These are phyloP conservation scores for Aphrocallistes beatrix DNA, from an alignment of 37 sponge, comb jelly and placozoan species.

Conservation along the genomic window DNA sequence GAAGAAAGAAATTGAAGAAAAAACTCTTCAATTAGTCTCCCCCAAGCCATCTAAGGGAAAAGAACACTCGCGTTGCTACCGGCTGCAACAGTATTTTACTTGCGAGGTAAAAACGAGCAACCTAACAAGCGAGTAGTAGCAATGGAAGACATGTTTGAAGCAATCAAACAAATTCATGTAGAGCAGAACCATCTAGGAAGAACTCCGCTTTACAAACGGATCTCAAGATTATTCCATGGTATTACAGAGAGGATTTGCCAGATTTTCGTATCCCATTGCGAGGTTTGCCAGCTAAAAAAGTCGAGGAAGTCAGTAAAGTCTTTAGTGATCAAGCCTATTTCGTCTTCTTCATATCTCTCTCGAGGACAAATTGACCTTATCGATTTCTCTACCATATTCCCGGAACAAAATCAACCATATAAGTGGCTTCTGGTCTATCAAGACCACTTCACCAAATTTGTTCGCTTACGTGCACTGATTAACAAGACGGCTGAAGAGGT, in stretches of 20 bases:
- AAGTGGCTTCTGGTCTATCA: not conserved
- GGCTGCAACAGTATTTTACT: not conserved
- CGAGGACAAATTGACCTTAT: not conserved
- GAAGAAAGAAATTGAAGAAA: too few relatives aligned
- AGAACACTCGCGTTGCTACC: too few relatives aligned
- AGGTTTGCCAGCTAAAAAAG: not conserved
- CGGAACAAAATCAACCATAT: not conserved
- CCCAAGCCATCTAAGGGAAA: too few relatives aligned
- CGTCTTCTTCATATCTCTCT: not conserved
- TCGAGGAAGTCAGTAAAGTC: slow-evolving; percentile 6
- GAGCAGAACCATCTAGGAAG: not conserved
- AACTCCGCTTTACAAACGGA: not conserved
- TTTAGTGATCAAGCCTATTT: not conserved
- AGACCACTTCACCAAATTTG: not conserved
- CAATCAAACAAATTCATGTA: not conserved
- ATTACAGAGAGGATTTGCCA: not conserved
- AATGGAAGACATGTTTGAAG: not conserved
- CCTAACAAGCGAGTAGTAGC: not conserved
- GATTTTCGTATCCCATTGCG: not conserved
- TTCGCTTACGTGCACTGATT: not conserved
- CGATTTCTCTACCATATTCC: slow-evolving; percentile 10
- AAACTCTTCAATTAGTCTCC: too few relatives aligned
- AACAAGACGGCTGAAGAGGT: not conserved
- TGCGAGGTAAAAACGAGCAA: not conserved
- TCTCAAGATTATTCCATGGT: not conserved